These are phyloP conservation scores for Phyllostomus discolor DNA, from an alignment of 2,113 vertebrate genomes.

Conservation along the genomic window DNA sequence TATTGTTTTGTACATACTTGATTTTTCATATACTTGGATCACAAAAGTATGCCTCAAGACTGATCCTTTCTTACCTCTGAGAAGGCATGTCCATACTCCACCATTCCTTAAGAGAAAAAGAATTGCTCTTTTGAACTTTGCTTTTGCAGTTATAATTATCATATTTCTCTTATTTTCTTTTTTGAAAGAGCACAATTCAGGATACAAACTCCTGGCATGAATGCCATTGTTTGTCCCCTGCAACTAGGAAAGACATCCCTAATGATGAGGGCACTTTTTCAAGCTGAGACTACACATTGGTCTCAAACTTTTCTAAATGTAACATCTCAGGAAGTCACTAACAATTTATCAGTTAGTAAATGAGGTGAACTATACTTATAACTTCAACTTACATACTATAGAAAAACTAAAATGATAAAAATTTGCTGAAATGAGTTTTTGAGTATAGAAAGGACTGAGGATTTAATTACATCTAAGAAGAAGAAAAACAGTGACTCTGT, in stretches of 20 bases:
- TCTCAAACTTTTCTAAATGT: background rate
- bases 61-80: background rate
- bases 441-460: background rate
- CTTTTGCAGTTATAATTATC: background rate
- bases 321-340: background rate
- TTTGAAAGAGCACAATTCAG: background rate
- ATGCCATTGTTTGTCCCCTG: background rate
- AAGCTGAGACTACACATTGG: background rate
- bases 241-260: background rate
- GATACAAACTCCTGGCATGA: background rate
- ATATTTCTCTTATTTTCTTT: background rate
- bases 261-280: background rate
- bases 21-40: background rate
- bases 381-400: background rate
- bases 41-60: background rate
- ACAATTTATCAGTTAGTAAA: background rate
- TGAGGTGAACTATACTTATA: background rate
- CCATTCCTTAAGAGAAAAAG: background rate
- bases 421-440: background rate
- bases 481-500: background rate
- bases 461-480: background rate
- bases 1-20: background rate
- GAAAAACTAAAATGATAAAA: background rate
- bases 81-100: background rate
- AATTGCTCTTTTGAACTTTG: background rate